Evolutionary conservation across 2,113 vertebrate genomes (phyloP).

Genomic region (cat (Felis catus)): DNA sequence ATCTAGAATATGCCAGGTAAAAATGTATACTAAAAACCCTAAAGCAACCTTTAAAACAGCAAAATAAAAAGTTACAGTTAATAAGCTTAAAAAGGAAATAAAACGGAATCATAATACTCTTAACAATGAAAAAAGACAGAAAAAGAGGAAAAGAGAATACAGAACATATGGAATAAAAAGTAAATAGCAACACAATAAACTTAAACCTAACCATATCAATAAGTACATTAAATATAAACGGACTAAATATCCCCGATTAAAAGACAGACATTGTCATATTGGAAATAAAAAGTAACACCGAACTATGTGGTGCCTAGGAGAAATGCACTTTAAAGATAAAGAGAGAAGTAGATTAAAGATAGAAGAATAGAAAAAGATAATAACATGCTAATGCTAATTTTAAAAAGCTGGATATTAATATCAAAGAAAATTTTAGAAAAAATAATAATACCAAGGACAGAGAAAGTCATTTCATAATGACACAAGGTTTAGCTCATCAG

Average conservation of each 20-base stretch:
- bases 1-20: background rate
- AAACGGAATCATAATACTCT: background rate
- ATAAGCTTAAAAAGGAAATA: conserved; percentile 11
- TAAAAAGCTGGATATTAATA: background rate
- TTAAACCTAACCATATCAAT: background rate
- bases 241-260: background rate
- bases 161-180: background rate
- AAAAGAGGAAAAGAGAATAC: background rate
- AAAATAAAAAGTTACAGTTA: background rate
- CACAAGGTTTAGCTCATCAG: background rate
- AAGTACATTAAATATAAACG: background rate
- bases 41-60: background rate
- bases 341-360: background rate
- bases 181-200: background rate
- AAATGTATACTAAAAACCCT: background rate
- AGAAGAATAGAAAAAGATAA: background rate
- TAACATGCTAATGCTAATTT: background rate
- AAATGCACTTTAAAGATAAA: background rate
- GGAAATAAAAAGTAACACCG: background rate
- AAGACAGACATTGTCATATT: background rate
- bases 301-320: background rate
- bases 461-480: background rate
- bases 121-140: background rate
- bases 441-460: background rate
- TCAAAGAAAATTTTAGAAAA: background rate